Evolutionary conservation across 2,797 vertebrate species (phyloP), one percentile per base, ranked within the genome.

Genomic region (Bucorvus abyssinicus): DNA sequence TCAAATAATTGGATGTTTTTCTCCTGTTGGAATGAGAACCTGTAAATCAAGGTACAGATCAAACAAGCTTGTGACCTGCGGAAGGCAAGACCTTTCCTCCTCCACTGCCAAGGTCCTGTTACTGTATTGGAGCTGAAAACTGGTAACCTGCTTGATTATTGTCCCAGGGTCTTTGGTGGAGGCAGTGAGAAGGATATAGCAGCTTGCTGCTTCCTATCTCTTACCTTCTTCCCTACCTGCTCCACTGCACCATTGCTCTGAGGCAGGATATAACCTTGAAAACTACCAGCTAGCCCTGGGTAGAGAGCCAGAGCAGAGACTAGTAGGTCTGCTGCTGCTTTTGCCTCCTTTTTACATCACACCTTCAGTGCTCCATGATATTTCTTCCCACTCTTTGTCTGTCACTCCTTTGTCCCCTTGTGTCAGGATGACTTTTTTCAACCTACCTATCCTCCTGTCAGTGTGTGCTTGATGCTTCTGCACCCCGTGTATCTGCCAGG

Each of bases 391-490:
- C 2, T 10, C 30, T n/a, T 71, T 3, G 1, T 59, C 27, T 42
- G 27, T 40, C 65, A 36, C 22, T 34, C 3, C 20, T 32, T 34
- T 56, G 14, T 61, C 26, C 60, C 12, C 29, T 55, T 20, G 9
- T n/a, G 13, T 32, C 0, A 0, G 34, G 21, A 24, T n/a, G 42
- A 5, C 42, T 76, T 84, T 81, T 53, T 26, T 14, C 69, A 86
- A 6, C 13, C 17, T 7, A 3, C 15, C 18, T 38, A 8, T 47
- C 42, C 38, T 36, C 18, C 38, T 5, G 3, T 8, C 55, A 16
- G 1, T 0, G 0, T 26, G 29, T 13, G 26, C 16, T 55, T 42
- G 18, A 26, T 38, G 4, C 32, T 77, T 53, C 23, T 70, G 22
- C 23, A 83, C 38, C 9, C 49, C 10, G 0, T 9, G 2, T 68